Conservation (phyloP, 2,888 invertebrate genomes). For the Gastracanthus pulcherrimus region DNA sequence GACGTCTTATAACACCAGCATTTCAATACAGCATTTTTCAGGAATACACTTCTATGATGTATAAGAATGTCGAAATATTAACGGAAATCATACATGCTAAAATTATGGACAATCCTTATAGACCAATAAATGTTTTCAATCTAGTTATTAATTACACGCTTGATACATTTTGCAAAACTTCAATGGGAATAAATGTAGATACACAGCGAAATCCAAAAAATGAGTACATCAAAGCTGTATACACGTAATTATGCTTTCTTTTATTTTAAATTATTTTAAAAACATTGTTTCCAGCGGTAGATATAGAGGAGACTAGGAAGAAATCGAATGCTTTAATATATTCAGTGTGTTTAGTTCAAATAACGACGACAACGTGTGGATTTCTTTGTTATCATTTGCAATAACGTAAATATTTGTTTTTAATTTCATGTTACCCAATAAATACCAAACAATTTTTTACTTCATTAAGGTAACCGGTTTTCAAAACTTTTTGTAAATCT, state of each 20-base stretch:
- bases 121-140: constrained; percentile 78
- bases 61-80: constrained; percentile 78
- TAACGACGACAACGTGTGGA: no score
- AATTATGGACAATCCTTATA: constrained; percentile 58
- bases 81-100: constrained; percentile 68
- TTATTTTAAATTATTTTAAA: background rate
- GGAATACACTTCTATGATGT: constrained; percentile 78
- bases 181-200: constrained; percentile 82
- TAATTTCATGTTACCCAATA: no score
- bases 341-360: no score
- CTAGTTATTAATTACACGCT: constrained; percentile 78
- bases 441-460: no score
- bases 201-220: constrained; percentile 78
- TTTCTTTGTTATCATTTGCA: no score
- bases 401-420: no score
- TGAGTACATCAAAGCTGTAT: constrained; percentile 79
- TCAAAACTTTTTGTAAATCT: no score
- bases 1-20: constrained; percentile 73
- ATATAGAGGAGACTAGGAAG: no score
- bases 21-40: constrained; percentile 79
- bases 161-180: constrained; percentile 81
- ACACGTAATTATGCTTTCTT: constrained; percentile 76
- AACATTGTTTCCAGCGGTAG: no score
- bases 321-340: no score
- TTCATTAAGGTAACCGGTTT: no score